Percentiles rank a stretch among this genome's conserved stretches.
Evolutionary conservation across 1,140 invertebrate species (phyloP).

Genomic region (Drosophila insularis): DNA sequence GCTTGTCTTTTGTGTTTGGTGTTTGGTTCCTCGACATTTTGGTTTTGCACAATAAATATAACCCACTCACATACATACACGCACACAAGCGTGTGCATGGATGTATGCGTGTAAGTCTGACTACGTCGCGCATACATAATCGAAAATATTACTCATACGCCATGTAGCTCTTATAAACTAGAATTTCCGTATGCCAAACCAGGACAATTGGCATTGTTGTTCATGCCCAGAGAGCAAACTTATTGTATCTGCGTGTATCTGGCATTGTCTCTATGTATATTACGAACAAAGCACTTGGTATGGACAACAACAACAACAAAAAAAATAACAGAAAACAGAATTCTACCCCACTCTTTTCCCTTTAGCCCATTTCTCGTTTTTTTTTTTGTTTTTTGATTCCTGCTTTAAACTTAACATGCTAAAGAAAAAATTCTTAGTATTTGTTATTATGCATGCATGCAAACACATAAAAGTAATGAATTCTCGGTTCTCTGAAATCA

Average conservation of each 20-base stretch:
- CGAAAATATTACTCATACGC: slow-evolving; percentile 68
- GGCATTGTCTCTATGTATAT: slow-evolving; percentile 35
- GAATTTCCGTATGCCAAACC: slow-evolving; percentile 40
- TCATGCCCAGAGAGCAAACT: slow-evolving; percentile 10
- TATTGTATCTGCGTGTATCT: slow-evolving; percentile 26
- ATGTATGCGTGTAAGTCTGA: slow-evolving; percentile 17
- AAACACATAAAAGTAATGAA: slow-evolving; percentile 32
- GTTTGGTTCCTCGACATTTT: slow-evolving; percentile 28
- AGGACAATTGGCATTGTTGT: slow-evolving; percentile 51
- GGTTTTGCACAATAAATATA: slow-evolving; percentile 49
- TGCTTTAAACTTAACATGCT: slow-evolving; percentile 1
- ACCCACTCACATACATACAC: slow-evolving; percentile 8
- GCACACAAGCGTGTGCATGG: slow-evolving; percentile 7
- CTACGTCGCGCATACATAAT: slow-evolving; percentile 60
- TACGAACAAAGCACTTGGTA: not conserved
- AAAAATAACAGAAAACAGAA: not conserved
- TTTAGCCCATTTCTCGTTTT: not conserved
- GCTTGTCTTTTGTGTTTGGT: too few relatives aligned
- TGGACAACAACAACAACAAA: not conserved
- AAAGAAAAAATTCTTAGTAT: slow-evolving; percentile 37
- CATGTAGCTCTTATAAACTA: slow-evolving; percentile 50
- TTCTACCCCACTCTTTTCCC: not conserved
- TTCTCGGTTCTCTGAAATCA: not conserved
- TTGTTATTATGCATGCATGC: slow-evolving; percentile 54
- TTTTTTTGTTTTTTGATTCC: not conserved